These are phyloP conservation scores for Ameiurus melas DNA, from an alignment of 2,113 vertebrate species.

Conservation along the genomic window DNA sequence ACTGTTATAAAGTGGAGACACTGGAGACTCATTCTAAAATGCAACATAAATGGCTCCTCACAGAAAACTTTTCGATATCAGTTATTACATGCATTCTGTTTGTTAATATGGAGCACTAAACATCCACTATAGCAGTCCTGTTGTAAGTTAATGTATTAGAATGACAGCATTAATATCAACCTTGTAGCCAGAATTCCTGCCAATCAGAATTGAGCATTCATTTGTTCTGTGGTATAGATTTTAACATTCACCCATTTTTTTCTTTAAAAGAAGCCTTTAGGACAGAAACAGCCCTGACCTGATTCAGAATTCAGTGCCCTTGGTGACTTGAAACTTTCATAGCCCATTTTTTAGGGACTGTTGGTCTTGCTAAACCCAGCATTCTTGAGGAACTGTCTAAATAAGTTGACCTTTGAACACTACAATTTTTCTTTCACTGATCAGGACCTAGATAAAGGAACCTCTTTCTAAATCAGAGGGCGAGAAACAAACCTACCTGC, in stretches of 20 bases:
- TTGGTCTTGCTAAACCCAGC: slow-evolving; percentile 13
- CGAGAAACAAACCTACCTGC: neutral
- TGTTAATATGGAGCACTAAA: neutral
- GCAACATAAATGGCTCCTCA: neutral
- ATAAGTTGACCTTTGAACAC: slow-evolving; percentile 16
- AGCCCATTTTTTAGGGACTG: neutral
- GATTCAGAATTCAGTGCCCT: neutral
- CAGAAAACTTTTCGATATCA: neutral
- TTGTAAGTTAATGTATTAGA: neutral
- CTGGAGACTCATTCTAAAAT: neutral
- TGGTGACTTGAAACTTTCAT: slow-evolving; percentile 12
- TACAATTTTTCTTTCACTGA: slow-evolving; percentile 7
- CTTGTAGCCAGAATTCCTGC: neutral
- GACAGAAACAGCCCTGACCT: neutral
- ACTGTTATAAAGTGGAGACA: neutral
- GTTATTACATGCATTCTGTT: neutral
- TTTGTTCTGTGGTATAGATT: neutral
- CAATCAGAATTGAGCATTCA: slow-evolving; percentile 5
- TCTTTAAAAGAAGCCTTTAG: neutral
- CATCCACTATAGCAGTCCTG: neutral
- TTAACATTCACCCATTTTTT: neutral
- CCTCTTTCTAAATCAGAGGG: slow-evolving; percentile 6
- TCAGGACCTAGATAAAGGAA: neutral
- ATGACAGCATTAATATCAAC: neutral
- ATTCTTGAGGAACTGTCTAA: neutral